Evolutionary conservation across 2,888 invertebrate genomes (phyloP).

Genomic region (Melinaea menophilus): DNA sequence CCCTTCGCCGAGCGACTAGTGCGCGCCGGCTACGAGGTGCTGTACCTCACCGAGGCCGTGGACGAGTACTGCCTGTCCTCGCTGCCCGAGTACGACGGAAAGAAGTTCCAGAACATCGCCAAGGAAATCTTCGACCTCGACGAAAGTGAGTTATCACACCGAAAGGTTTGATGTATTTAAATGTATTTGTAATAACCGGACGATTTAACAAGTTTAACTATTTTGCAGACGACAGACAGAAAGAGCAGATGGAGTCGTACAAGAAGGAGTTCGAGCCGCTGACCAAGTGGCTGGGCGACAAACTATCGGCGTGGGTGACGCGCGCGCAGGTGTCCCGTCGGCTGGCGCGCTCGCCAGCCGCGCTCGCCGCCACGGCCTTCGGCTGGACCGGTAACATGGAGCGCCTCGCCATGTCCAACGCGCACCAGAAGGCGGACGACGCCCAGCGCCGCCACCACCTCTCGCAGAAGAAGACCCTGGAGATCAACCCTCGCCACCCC

Average conservation of each 20-base stretch:
- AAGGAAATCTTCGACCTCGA: slow-evolving; percentile 96
- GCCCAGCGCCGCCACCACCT: slow-evolving; percentile 93
- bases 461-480: slow-evolving; percentile 96
- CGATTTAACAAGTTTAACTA: not conserved
- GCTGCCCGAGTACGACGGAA: slow-evolving; percentile 98
- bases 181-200: not conserved
- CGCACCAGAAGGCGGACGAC: slow-evolving; percentile 96
- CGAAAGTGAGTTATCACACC: slow-evolving; percentile 72
- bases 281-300: slow-evolving; percentile 92
- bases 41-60: slow-evolving; percentile 96
- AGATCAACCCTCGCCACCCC: slow-evolving; percentile 98
- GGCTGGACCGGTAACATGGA: slow-evolving; percentile 99
- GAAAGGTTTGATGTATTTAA: not conserved
- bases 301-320: slow-evolving; percentile 85
- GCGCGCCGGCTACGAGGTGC: slow-evolving; percentile 95
- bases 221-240: slow-evolving; percentile 74
- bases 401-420: slow-evolving; percentile 94
- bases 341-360: slow-evolving; percentile 94
- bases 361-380: slow-evolving; percentile 96
- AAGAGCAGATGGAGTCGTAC: slow-evolving; percentile 86
- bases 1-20: slow-evolving; percentile 97
- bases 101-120: slow-evolving; percentile 99
- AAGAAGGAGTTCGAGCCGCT: slow-evolving; percentile 92
- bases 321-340: slow-evolving; percentile 93
- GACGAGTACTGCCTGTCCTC: slow-evolving; percentile 98